Conservation (phyloP, 2,113 vertebrate species). For the Pycnonotus jocosus region DNA sequence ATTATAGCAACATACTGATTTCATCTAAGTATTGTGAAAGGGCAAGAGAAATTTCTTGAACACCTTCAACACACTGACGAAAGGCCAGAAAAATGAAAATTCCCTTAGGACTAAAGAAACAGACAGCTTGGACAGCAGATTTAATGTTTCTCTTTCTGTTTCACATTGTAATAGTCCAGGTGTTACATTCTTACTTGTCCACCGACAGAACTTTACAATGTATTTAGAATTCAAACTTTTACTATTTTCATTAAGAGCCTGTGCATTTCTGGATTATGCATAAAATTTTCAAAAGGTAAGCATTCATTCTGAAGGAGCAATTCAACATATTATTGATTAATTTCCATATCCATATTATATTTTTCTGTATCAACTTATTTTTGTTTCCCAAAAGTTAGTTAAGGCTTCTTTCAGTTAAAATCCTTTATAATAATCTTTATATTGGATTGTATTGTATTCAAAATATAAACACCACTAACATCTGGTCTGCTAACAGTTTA, state of each 20-base stretch:
- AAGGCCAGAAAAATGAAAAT: background rate
- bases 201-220: background rate
- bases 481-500: background rate
- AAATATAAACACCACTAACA: background rate
- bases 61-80: background rate
- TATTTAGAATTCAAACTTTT: background rate
- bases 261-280: background rate
- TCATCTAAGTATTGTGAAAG: background rate
- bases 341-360: background rate
- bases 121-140: background rate
- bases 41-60: background rate
- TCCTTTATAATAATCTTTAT: background rate
- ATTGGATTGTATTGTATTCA: background rate
- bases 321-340: background rate
- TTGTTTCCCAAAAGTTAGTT: background rate
- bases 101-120: background rate
- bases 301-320: background rate
- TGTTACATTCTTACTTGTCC: background rate
- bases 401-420: background rate
- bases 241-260: background rate
- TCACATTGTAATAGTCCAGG: background rate
- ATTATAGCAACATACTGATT: background rate
- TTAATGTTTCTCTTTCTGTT: background rate
- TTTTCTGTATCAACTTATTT: background rate
- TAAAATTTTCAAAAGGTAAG: background rate